A percentile compares a stretch with the other conserved stretches of the same genome.
Evolutionary conservation across 2,113 vertebrate genomes (phyloP).

Genomic region (Onychorhynchus coronatus): DNA sequence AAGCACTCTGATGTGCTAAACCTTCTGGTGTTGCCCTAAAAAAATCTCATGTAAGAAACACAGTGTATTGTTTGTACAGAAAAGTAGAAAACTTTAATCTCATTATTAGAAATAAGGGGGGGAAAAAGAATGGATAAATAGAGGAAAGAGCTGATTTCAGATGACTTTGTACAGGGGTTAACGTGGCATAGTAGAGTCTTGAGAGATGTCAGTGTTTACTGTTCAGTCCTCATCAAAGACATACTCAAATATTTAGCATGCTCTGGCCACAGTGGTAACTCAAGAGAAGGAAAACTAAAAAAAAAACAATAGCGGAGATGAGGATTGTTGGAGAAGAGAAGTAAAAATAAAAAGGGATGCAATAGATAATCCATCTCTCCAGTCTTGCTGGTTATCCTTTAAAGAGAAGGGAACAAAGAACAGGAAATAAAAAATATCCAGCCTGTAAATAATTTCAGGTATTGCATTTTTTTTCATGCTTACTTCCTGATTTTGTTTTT

Average conservation of each 20-base stretch:
- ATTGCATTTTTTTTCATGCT: neutral
- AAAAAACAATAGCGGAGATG: neutral
- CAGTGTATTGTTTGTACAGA: neutral
- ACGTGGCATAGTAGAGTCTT: neutral
- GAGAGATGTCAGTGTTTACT: neutral
- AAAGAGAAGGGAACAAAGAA: neutral
- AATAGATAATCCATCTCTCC: neutral
- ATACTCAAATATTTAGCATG: neutral
- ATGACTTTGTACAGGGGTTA: neutral
- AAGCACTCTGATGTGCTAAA: neutral
- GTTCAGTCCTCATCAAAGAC: neutral
- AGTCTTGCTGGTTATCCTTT: neutral
- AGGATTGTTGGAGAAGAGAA: neutral
- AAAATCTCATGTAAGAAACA: neutral
- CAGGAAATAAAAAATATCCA: neutral
- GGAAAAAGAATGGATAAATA: neutral
- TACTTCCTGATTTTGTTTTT: neutral
- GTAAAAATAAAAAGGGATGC: neutral
- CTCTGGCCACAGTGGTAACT: neutral
- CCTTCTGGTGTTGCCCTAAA: neutral
- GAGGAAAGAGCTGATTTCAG: neutral
- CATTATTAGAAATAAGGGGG: neutral
- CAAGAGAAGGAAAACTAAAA: neutral
- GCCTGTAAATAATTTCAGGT: neutral
- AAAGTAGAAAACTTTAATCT: neutral